Percentiles rank a stretch among this genome's conserved stretches.
These are phyloP conservation scores for Neoaliturus tenellus DNA, from an alignment of 2,888 invertebrate species.

Conservation along the genomic window DNA sequence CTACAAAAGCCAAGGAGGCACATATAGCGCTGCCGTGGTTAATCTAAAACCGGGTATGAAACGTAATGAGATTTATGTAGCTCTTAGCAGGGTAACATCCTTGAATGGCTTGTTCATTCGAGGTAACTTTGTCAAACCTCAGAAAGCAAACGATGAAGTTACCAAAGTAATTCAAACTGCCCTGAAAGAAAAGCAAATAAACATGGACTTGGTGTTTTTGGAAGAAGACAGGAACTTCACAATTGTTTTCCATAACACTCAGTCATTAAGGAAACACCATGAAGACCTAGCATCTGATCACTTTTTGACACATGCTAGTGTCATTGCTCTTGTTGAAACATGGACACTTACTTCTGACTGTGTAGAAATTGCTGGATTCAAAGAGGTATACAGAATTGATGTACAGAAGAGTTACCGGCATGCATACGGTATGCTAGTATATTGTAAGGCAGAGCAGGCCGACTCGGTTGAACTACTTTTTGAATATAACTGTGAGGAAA, in stretches of 20 bases:
- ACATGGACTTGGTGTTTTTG: neutral
- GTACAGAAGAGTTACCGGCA: too few relatives aligned
- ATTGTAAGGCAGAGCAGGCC: too few relatives aligned
- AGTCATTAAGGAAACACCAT: neutral
- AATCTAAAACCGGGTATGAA: too few relatives aligned
- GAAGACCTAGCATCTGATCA: neutral
- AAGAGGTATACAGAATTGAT: too few relatives aligned
- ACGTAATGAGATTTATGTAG: neutral
- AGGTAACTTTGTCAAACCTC: neutral
- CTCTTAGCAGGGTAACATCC: too few relatives aligned
- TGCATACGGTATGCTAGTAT: too few relatives aligned
- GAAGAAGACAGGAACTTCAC: neutral
- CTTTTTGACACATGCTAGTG: neutral
- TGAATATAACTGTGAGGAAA: too few relatives aligned
- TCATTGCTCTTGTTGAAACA: neutral
- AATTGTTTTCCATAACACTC: too few relatives aligned
- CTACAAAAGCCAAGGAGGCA: neutral
- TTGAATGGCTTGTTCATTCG: neutral
- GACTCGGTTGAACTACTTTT: too few relatives aligned
- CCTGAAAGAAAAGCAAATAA: neutral
- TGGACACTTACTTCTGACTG: neutral
- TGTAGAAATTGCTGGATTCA: neutral
- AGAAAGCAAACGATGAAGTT: neutral
- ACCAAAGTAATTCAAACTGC: neutral
- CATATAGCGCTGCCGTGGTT: neutral